Evolutionary conservation across 2,797 vertebrate species (phyloP).

Genomic region (Channallabes apus): DNA sequence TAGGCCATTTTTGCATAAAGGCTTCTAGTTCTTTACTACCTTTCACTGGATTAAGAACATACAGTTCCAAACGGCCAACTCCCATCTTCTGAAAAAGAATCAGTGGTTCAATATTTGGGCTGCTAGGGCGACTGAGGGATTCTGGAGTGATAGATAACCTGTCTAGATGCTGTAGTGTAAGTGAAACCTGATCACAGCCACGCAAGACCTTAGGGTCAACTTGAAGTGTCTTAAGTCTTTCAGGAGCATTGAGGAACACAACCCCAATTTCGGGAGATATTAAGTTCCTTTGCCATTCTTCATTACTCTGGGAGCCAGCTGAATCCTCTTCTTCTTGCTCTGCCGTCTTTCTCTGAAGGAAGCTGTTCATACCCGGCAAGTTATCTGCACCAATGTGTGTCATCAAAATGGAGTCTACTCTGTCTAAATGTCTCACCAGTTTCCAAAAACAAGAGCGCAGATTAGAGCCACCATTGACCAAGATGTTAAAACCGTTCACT

Average conservation of each 20-base stretch:
- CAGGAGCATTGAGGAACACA: conserved; percentile 84
- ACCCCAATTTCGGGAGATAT: conserved; percentile 90
- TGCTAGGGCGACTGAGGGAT: conserved; percentile 67
- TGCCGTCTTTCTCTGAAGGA: conserved; percentile 84
- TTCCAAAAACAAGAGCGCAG: conserved; percentile 92
- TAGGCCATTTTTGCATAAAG: conserved; percentile 77
- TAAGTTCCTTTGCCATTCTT: conserved; percentile 81
- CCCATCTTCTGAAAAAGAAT: conserved; percentile 96
- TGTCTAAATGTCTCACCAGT: conserved; percentile 90
- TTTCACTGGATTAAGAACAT: conserved; percentile 84
- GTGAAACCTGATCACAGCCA: conserved; percentile 77
- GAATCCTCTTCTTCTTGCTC: conserved; percentile 79
- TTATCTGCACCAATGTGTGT: conserved; percentile 88
- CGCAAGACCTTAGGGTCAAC: conserved; percentile 71
- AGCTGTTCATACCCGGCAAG: conserved; percentile 86
- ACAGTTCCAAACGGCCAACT: conserved; percentile 89
- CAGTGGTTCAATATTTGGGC: conserved; percentile 73
- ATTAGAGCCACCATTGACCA: conserved; percentile 91
- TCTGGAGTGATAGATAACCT: conserved; percentile 77
- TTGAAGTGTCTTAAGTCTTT: conserved; percentile 63
- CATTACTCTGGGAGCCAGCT: conserved; percentile 56
- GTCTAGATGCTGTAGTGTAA: conserved; percentile 76
- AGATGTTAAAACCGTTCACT: conserved; percentile 89
- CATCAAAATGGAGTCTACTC: conserved; percentile 86
- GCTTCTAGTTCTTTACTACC: conserved; percentile 80